Conservation (phyloP, 2,797 vertebrate genomes). For the Acipenser oxyrinchus region DNA sequence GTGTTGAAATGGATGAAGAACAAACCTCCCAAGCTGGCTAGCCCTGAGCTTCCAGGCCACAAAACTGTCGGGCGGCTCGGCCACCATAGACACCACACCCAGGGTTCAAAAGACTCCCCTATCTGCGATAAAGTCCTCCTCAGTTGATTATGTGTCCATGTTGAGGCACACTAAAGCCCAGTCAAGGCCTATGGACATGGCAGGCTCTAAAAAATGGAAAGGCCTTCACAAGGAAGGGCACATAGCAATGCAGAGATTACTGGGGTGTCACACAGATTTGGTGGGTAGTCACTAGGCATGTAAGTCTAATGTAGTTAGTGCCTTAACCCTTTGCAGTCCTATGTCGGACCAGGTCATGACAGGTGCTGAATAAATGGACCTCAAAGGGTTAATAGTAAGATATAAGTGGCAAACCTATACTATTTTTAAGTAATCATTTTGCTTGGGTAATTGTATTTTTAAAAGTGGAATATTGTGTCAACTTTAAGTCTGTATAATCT, state of each 20-base stretch:
- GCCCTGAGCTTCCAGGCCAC: conserved; percentile 33
- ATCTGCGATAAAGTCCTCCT: conserved; percentile 30
- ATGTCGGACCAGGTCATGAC: too few relatives aligned
- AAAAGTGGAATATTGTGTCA: too few relatives aligned
- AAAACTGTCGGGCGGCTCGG: conserved; percentile 27
- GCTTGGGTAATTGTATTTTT: conserved; percentile 4
- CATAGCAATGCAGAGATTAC: conserved; percentile 26
- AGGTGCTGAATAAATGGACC: too few relatives aligned
- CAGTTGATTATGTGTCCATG: conserved; percentile 29
- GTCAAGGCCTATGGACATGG: conserved; percentile 27
- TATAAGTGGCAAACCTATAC: too few relatives aligned
- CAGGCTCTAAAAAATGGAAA: conserved; percentile 35
- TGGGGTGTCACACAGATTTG: conserved; percentile 32
- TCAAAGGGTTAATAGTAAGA: too few relatives aligned
- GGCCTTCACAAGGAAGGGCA: conserved; percentile 30
- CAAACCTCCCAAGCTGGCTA: conserved; percentile 32
- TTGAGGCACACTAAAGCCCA: conserved; percentile 32
- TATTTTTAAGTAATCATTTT: conserved; percentile 25
- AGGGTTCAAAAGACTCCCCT: conserved; percentile 29
- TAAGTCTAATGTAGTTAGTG: not conserved
- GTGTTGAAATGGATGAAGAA: conserved; percentile 46
- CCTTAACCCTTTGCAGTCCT: too few relatives aligned
- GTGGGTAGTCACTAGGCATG: conserved; percentile 20
- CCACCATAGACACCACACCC: conserved; percentile 34
- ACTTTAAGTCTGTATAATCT: too few relatives aligned